These are phyloP conservation scores for Trididemnum clinides DNA, from an alignment of 23 tunicate genomes.

Conservation along the genomic window DNA sequence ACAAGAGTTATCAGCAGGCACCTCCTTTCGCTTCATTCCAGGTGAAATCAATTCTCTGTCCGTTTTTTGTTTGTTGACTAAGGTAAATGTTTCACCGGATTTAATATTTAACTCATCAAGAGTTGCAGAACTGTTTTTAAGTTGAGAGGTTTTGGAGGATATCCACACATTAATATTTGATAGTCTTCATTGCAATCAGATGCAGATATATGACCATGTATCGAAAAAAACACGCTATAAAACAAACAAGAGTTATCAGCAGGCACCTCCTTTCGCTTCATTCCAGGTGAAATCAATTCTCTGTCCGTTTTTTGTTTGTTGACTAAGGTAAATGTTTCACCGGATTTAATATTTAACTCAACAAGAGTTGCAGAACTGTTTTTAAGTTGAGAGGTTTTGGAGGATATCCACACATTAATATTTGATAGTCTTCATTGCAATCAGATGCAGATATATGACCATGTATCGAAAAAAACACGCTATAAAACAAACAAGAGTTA, in stretches of 20 bases:
- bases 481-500: conserved; percentile 93
- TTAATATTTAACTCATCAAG: conserved; percentile 43
- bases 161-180: conserved; percentile 71
- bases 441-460: conserved; percentile 64
- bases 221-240: conserved; percentile 84
- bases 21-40: conserved; percentile 68
- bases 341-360: conserved; percentile 55
- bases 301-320: conserved; percentile 30
- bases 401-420: conserved; percentile 78
- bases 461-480: conserved; percentile 77
- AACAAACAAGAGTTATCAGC: conserved; percentile 96
- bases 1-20: conserved; percentile 96
- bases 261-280: conserved; percentile 83
- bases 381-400: conserved; percentile 62
- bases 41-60: conserved; percentile 18
- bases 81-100: conserved; percentile 87
- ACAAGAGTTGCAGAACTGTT: conserved; percentile 40
- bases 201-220: conserved; percentile 73
- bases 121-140: conserved; percentile 32
- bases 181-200: conserved; percentile 24
- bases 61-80: conserved; percentile 52
- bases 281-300: conserved; percentile 27
- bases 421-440: conserved; percentile 23
- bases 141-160: conserved; percentile 78
- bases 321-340: conserved; percentile 85